These are phyloP conservation scores for Tenthredo livida DNA, from an alignment of 2,888 invertebrate genomes.

Conservation along the genomic window DNA sequence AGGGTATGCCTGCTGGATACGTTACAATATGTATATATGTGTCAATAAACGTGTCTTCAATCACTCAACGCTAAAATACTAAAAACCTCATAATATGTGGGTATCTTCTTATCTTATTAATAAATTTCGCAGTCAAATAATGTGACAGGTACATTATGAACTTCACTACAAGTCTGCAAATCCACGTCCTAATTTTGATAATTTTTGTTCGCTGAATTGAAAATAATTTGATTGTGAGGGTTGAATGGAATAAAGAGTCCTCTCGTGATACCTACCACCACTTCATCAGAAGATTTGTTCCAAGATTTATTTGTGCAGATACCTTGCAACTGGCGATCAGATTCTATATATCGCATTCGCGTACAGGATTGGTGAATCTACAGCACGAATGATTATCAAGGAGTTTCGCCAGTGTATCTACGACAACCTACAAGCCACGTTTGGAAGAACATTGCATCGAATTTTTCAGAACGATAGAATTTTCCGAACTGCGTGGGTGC, in stretches of 20 bases:
- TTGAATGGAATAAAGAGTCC: constrained; percentile 4
- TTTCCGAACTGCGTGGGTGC: background rate
- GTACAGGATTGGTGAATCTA: background rate
- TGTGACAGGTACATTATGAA: constrained; percentile 8
- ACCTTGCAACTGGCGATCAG: too few relatives aligned
- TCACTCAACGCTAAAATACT: constrained; percentile 8
- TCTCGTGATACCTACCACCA: constrained; percentile 3
- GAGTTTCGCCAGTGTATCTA: background rate
- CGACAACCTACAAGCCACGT: background rate
- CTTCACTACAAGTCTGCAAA: constrained; percentile 4
- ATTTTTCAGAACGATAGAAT: background rate
- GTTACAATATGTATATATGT: too few relatives aligned
- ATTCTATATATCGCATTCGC: too few relatives aligned
- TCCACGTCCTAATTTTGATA: constrained; percentile 8
- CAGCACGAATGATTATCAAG: background rate
- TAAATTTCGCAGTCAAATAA: constrained; percentile 12
- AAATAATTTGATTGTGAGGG: constrained; percentile 8
- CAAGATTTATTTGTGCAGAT: constrained; percentile 12
- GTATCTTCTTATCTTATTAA: constrained; percentile 11
- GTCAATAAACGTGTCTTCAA: constrained; percentile 12
- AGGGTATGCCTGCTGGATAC: too few relatives aligned
- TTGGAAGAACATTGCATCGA: background rate
- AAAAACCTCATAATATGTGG: constrained; percentile 8
- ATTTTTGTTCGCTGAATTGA: constrained; percentile 8
- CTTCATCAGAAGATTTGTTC: constrained; percentile 8